Conservation (phyloP, 2,888 invertebrate genomes). For the Brachycybe producta region DNA sequence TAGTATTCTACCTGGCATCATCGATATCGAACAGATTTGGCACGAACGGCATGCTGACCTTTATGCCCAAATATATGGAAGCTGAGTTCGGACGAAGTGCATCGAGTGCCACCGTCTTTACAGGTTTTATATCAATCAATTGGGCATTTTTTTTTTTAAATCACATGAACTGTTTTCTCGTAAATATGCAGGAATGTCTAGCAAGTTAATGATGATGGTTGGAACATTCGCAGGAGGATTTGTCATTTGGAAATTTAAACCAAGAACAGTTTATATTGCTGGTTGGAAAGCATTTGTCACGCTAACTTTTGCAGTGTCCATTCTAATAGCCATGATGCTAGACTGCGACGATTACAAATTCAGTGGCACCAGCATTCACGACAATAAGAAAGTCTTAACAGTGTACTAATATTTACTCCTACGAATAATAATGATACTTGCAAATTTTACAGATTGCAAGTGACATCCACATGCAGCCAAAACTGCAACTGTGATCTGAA, state of each 20-base stretch:
- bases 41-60: constrained; percentile 41
- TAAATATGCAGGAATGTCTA: background rate
- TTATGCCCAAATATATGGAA: constrained; percentile 59
- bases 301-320: background rate
- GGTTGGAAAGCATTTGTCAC: background rate
- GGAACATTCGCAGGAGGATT: constrained; percentile 6
- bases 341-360: background rate
- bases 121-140: constrained; percentile 39
- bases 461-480: constrained; percentile 8
- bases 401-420: background rate
- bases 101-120: constrained; percentile 49
- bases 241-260: constrained; percentile 12
- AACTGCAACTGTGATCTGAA: background rate
- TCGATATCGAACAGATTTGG: background rate
- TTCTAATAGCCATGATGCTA: constrained; percentile 9
- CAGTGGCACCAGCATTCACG: background rate
- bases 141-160: background rate
- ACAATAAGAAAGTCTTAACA: constrained; percentile 1
- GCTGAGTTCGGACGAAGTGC: constrained; percentile 55
- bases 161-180: too few relatives aligned
- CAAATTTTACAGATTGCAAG: too few relatives aligned
- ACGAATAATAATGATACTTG: background rate
- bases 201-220: constrained; percentile 10
- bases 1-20: background rate
- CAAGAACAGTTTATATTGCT: background rate